Evolutionary conservation across 2,888 invertebrate species (phyloP), one percentile per base, ranked within the genome.

Genomic region (Pogonocherus hispidulus): DNA sequence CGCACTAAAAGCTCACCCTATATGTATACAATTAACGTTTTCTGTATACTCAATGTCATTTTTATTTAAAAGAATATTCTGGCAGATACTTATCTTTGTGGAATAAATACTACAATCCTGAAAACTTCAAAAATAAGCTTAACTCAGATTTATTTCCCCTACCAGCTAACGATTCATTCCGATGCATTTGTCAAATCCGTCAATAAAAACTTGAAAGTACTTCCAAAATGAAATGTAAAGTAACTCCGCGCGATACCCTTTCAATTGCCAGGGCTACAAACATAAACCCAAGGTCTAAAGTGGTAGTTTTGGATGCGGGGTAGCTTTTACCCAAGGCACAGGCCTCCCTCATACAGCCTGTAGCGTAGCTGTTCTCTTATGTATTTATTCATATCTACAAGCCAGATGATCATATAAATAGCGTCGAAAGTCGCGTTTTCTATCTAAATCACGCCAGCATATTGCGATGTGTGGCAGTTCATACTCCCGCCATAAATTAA

Each of bases 401-500:
- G 81, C 81, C 82, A 83, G 82, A 82, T 83, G 83, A 83, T 83
- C 82, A 82, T 83, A 83, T 84, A 84, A 84, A 83, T 83, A 82
- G 82, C 80, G 71, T 69, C 77, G 79, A 83, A 84, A 83, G 83
- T 83, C 82, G 83, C 82, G 81, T 83, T 84, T 83, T 84, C 83
- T 83, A 83, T 84, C 83, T 82, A 83, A 84, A 83, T 84, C 83
- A 82, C 80, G 80, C 79, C 80, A 75, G 80, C 84, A 83, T 83
- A 83, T 83, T 83, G 84, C 81, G 73, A 82, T 79, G 79, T 82
- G 80, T 81, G 80, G 79, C 79, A 76, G 77, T 75, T 76, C 75
- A 70, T 72, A 71, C 75, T 71, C 78, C 78, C 59, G 77, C 72
- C 76, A 83, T 83, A 83, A 83, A 83, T 83, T 83, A 83, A 82